These are phyloP conservation scores for Bimastos eiseni DNA, from an alignment of 2,888 invertebrate species.

Conservation along the genomic window DNA sequence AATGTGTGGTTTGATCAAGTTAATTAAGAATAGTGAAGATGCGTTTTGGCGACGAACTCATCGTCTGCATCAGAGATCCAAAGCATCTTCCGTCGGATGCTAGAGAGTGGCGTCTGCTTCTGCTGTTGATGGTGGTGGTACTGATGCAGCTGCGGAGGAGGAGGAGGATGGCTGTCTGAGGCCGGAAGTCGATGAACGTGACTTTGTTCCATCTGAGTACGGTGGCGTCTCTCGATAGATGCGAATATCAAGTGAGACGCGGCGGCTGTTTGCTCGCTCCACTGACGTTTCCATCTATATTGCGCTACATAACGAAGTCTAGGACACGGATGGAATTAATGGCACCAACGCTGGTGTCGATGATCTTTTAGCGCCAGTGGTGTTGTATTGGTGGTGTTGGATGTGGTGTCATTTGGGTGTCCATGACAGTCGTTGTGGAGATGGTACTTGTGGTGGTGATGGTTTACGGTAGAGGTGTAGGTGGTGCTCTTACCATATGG, in stretches of 20 bases:
- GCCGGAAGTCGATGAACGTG: neutral
- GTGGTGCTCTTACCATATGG: neutral
- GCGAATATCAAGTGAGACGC: neutral
- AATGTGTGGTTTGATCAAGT: conserved; percentile 13
- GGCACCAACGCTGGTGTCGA: neutral
- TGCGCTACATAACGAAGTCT: conserved; percentile 13
- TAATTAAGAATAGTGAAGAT: neutral
- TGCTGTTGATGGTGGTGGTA: neutral
- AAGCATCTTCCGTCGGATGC: neutral
- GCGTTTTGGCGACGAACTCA: neutral
- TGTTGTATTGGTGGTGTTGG: neutral
- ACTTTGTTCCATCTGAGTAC: neutral
- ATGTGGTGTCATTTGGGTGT: neutral
- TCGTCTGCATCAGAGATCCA: neutral
- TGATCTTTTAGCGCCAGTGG: neutral
- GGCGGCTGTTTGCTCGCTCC: neutral
- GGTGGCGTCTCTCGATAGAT: neutral
- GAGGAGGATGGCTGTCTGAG: neutral
- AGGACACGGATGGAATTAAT: neutral
- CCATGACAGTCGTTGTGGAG: neutral
- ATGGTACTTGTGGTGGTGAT: neutral
- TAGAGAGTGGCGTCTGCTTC: neutral
- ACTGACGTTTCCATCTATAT: neutral
- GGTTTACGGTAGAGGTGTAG: neutral
- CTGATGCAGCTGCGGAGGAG: too few species aligned